Evolutionary conservation across 2,888 invertebrate species (phyloP), one percentile per base, ranked within the genome.

Genomic region (Lasioglossum morio): DNA sequence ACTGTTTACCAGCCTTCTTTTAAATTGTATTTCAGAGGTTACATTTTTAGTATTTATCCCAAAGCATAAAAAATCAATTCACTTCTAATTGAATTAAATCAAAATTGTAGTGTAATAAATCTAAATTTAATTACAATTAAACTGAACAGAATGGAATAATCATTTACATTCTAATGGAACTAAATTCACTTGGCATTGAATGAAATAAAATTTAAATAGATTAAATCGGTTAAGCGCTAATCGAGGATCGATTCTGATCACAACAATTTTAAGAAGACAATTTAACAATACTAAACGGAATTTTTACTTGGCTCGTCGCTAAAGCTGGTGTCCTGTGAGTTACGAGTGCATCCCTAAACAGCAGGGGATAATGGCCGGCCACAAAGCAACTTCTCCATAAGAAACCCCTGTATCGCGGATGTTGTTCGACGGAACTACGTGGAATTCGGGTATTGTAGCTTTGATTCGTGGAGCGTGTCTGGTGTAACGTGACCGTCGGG

Each of bases 401-500:
- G 72, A 30, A 23, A 72, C 48, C 19, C 8, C 46, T 16, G 46
- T 69, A 12, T 69, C 69, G 23, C 34, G 37, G 23, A 69, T n/a
- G 37, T 37, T 37, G 8, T 69, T 37, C n/a, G 69, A 69, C 37
- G 37, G 12, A 23, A 4, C 37, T 3, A 2, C 23, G 23, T 7
- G 7, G 37, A 23, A 37, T 23, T 34, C 30, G 66, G 69, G 23
- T 72, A 72, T 84, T 74, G 46, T 48, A 73, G 69, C 77, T 84
- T 84, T 81, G 72, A 30, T 43, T 14, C 70, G 5, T 63, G 75
- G 27, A 37, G 63, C 81, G 80, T 27, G 76, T n/a, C 63, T 72
- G 46, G 77, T 76, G 79, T 66, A 81, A 72, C 66, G 74, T 63
- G 63, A 78, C 82, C 66, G 27, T 81, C 37, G 69, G 78, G 77